Conservation (phyloP, 1,140 invertebrate genomes). For the Akabosia matsudoensis region DNA sequence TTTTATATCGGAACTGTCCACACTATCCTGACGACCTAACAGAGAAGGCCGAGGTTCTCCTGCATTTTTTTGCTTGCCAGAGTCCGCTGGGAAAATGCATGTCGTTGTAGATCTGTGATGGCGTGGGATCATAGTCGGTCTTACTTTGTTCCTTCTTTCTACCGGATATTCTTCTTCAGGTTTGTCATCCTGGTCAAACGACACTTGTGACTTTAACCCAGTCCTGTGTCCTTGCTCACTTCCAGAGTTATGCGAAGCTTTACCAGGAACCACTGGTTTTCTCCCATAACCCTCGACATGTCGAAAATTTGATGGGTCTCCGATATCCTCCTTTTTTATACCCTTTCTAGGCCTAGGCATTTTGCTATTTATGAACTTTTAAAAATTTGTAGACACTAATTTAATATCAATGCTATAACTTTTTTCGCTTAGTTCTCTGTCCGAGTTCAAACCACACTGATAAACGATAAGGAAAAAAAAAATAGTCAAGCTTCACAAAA, state of each 20-base stretch:
- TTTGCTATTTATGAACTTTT: no score
- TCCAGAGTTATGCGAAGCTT: neutral
- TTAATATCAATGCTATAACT: neutral
- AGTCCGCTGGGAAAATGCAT: neutral
- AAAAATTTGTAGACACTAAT: no score
- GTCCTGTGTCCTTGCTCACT: no score
- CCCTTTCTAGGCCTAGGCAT: no score
- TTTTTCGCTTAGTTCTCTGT: neutral
- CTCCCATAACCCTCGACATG: constrained; percentile 30
- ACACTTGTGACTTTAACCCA: no score
- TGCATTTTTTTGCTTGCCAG: neutral
- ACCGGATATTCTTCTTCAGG: neutral
- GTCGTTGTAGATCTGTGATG: constrained; percentile 11
- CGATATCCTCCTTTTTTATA: constrained; percentile 32
- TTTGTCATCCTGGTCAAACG: neutral
- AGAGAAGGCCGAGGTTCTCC: neutral
- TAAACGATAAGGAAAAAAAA: neutral
- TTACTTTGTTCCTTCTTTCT: neutral
- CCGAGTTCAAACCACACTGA: no score
- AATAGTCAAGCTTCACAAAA: no score
- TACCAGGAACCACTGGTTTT: neutral
- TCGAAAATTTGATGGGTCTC: constrained; percentile 28
- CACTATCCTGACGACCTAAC: neutral
- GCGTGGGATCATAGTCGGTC: neutral
- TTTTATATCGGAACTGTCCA: neutral